phyloP scores from a whole-genome alignment of 2,888 invertebrate genomes.

The Harpagoxenus sublaevis region DNA sequence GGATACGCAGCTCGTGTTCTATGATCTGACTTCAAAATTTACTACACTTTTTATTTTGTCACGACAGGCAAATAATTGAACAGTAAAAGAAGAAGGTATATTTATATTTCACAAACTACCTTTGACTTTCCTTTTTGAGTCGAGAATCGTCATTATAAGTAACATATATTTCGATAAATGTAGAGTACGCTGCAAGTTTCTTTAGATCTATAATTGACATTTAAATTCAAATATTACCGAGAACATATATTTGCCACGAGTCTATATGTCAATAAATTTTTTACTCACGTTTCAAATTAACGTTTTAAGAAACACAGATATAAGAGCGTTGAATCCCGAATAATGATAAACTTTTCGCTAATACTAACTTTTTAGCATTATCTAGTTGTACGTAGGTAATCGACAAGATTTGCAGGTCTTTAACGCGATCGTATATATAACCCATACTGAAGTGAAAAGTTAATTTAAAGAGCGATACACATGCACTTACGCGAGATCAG shows the following conservation, averaged over 20 bases:
- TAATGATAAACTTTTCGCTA: not conserved
- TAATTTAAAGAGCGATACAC: slow-evolving; percentile 41
- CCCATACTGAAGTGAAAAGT: slow-evolving; percentile 31
- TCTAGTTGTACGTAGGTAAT: slow-evolving; percentile 13
- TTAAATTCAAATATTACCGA: slow-evolving; percentile 13
- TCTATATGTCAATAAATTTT: not conserved
- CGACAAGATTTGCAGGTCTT: slow-evolving; percentile 35
- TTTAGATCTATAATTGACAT: not conserved
- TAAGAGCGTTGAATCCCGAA: not conserved
- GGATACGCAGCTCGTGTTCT: slow-evolving; percentile 45
- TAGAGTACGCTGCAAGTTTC: not conserved
- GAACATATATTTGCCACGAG: not conserved
- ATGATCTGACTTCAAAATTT: slow-evolving; percentile 39
- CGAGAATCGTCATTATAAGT: slow-evolving; percentile 25
- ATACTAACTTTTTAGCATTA: slow-evolving; percentile 20
- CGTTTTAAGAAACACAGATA: not conserved
- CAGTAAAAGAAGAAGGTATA: not conserved
- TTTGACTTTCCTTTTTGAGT: not conserved
- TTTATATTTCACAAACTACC: not conserved
- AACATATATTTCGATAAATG: not conserved
- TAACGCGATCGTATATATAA: slow-evolving; percentile 26
- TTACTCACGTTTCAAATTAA: not conserved
- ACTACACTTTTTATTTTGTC: slow-evolving; percentile 25
- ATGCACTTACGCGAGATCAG: slow-evolving; percentile 44
- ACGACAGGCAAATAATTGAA: slow-evolving; percentile 18